A percentile compares a stretch with the other conserved stretches of the same genome.
Conservation (phyloP, 2,113 vertebrate species). For the mouse (Mus musculus) region GRCm39 chr2:51844501-51845000, state of each 20-base stretch:
- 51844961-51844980: neutral
- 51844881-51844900: neutral
- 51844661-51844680: conserved; percentile 31
- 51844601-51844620: neutral
- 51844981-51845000: conserved; percentile 8
- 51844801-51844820: conserved; percentile 30
- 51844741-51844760: conserved; percentile 36
- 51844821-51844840: neutral
- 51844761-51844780: neutral
- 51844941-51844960: too few species aligned
- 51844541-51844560: neutral
- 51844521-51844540: neutral
- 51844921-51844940: neutral
- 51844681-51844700: neutral
- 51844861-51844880: neutral
- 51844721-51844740: neutral
- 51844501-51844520: neutral
- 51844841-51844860: neutral
- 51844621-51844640: neutral
- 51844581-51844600: neutral
- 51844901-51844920: neutral
- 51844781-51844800: neutral
- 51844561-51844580: neutral
- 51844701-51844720: neutral
- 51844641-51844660: neutral